Base-by-base conservation (phyloP, 2,113 vertebrate genomes). In the Rhinolophus sinicus region DNA sequence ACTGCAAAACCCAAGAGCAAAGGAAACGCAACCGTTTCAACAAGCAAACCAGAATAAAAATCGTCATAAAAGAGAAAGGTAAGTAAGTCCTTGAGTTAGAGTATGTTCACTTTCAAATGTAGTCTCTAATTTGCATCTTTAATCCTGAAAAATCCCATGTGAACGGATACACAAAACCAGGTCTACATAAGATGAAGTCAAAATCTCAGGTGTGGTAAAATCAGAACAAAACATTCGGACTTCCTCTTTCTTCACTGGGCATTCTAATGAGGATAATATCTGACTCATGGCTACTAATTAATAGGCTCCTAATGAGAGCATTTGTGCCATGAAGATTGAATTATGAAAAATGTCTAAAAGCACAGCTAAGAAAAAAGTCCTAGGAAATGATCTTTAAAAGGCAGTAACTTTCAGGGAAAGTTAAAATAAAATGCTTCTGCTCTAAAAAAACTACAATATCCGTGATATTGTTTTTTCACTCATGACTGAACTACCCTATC, bases 401-500 rank as follows among this genome's bases (percentile, higher is more conserved):
- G 62, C 30, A 80, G 56, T 33, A 70, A 88, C 26, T 47, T 75
- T 86, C 77, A 62, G 14, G 80, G 50, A 85, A 95, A 93, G 54
- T 54, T 22, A 86, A 26, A 52, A 81, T 83, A 95, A 96, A 90
- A 96, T 33, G 21, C n/a, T 44, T 60, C 70, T 60, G 10, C 72
- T 78, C 52, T 58, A 91, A 77, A 58, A 44, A 95, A 52, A 44
- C 16, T 22, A 44, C 11, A 86, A 14, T 7, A 52, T 54, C 62
- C 33, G 14, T 7, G 54, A 80, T 22, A 7, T 22, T 30, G 33
- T 24, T 64, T 88, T 86, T 82, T 76, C 81, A 88, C 16, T 60
- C 85, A 85, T n/a, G 14, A 91, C 72, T 33, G 8, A 89, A 93
- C 33, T 64, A 52, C 26, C 70, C 67, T 47, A 82, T 81, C 44